Evolutionary conservation across 2,888 invertebrate genomes (phyloP).

Genomic region (Eupithecia dodoneata): DNA sequence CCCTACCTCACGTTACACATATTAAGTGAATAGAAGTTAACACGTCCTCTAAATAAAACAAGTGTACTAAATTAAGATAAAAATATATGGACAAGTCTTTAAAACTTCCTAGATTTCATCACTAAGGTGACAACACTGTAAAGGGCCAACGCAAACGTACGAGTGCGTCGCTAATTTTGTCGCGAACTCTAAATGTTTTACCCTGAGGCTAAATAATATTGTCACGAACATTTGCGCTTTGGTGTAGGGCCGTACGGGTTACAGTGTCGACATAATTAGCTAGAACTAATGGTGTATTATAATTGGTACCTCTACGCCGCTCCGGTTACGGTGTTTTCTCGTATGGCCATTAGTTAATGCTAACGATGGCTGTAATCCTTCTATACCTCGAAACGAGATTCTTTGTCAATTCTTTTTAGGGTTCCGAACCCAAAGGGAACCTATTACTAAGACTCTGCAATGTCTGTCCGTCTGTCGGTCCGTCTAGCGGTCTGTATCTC

Average conservation of each 20-base stretch:
- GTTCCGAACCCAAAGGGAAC: too few relatives aligned
- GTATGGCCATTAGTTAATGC: neutral
- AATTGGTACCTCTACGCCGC: neutral
- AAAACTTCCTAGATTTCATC: neutral
- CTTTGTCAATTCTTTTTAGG: neutral
- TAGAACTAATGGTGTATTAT: neutral
- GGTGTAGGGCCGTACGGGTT: neutral
- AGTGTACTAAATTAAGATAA: neutral
- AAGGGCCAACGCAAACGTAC: neutral
- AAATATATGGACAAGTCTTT: neutral
- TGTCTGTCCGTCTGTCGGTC: too few relatives aligned
- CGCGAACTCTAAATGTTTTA: neutral
- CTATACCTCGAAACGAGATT: neutral
- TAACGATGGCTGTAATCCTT: neutral
- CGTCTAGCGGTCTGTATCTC: too few relatives aligned
- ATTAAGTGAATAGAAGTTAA: neutral
- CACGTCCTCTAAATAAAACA: neutral
- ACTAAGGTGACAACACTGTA: neutral
- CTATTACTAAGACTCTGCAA: too few relatives aligned
- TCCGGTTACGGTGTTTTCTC: neutral
- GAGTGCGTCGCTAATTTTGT: neutral
- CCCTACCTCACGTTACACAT: too few relatives aligned
- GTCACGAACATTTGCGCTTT: neutral
- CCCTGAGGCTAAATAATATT: neutral
- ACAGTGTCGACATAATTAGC: neutral